Conservation (phyloP, 2,113 vertebrate species). For the Phodopus roborovskii region DNA sequence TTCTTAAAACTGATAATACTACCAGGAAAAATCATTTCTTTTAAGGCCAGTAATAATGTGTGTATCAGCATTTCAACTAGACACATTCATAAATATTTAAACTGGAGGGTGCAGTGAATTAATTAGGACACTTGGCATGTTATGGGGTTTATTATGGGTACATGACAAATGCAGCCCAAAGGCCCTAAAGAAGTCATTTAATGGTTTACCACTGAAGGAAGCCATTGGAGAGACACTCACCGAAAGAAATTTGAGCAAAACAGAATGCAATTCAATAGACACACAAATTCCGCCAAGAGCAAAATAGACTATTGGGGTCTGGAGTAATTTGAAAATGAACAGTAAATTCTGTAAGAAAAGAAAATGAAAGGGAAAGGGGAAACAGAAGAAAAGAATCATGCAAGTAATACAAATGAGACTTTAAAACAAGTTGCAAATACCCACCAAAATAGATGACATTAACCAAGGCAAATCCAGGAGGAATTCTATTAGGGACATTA, state of each 20-base stretch:
- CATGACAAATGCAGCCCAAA: constrained; percentile 80
- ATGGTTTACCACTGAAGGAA: constrained; percentile 83
- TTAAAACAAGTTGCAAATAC: constrained; percentile 70
- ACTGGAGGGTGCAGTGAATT: constrained; percentile 84
- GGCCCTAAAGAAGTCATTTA: constrained; percentile 84
- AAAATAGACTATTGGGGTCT: constrained; percentile 83
- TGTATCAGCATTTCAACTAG: constrained; percentile 83
- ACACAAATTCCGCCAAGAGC: constrained; percentile 84
- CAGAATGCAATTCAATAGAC: constrained; percentile 85
- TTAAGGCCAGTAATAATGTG: constrained; percentile 68
- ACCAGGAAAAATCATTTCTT: constrained; percentile 73
- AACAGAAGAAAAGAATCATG: constrained; percentile 38
- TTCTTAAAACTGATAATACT: constrained; percentile 77
- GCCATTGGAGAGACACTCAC: constrained; percentile 74
- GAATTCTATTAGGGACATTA: constrained; percentile 28
- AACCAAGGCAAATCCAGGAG: constrained; percentile 54
- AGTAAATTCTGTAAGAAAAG: constrained; percentile 66
- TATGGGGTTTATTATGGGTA: constrained; percentile 80
- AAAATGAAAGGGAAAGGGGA: constrained; percentile 24
- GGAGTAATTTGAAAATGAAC: constrained; percentile 84
- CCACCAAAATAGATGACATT: constrained; percentile 56
- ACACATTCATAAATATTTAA: constrained; percentile 76
- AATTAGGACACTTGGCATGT: constrained; percentile 84
- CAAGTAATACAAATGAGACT: constrained; percentile 53
- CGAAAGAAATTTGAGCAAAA: constrained; percentile 87